Conservation (phyloP, 2,797 vertebrate genomes). For the Microcaecilia unicolor region DNA sequence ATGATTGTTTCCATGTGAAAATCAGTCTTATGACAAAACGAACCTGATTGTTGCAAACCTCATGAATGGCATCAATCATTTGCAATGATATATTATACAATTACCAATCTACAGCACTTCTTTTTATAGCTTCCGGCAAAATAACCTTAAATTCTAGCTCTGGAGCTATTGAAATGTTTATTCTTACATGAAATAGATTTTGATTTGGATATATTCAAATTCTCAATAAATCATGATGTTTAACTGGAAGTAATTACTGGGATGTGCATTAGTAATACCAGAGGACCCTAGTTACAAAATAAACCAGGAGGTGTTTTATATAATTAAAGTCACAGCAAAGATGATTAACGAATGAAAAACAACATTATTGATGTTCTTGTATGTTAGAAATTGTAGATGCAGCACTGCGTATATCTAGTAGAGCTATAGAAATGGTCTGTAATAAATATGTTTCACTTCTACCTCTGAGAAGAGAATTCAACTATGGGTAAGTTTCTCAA, state of each 20-base stretch:
- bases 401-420: no score
- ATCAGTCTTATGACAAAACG: no score
- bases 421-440: no score
- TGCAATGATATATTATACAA: neutral
- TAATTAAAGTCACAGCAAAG: neutral
- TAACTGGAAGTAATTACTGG: neutral
- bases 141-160: neutral
- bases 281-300: neutral
- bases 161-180: neutral
- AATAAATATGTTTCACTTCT: no score
- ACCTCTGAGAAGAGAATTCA: no score
- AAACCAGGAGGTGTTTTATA: neutral
- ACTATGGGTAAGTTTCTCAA: no score
- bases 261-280: neutral
- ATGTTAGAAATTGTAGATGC: no score
- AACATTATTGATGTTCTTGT: no score
- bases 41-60: fast-evolving
- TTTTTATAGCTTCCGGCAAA: neutral
- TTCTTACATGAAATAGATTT: neutral
- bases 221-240: neutral
- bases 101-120: neutral
- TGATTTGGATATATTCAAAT: neutral
- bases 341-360: neutral
- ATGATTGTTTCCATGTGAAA: no score
- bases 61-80: neutral